Evolutionary conservation across 2,888 invertebrate genomes (phyloP).

Genomic region (Apocheima hispidaria): DNA sequence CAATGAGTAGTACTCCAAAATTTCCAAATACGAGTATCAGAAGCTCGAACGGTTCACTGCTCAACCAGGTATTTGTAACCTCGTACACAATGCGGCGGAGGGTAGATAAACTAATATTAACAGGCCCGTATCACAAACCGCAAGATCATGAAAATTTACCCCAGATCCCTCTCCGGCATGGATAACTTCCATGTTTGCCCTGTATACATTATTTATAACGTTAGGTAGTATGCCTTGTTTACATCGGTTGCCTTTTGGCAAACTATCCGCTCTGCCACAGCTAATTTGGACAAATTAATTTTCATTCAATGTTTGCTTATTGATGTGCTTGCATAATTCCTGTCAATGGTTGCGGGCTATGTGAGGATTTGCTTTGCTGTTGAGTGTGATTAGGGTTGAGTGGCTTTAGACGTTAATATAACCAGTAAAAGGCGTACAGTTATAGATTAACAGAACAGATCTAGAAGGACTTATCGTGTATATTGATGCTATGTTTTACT

Average conservation of each 20-base stretch:
- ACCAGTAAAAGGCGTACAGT: background rate
- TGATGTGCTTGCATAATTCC: conserved; percentile 52
- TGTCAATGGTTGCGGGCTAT: conserved; percentile 43
- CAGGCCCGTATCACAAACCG: conserved; percentile 79
- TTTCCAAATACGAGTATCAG: conserved; percentile 27
- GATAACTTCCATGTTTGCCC: conserved; percentile 80
- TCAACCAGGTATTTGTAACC: conserved; percentile 67
- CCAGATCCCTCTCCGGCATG: conserved; percentile 74
- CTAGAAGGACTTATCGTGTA: background rate
- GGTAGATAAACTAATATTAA: conserved; percentile 83
- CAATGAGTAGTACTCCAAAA: conserved; percentile 25
- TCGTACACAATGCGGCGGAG: conserved; percentile 69
- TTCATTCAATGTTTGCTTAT: conserved; percentile 59
- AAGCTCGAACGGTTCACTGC: conserved; percentile 54
- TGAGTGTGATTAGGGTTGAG: conserved; percentile 36
- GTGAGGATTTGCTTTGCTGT: conserved; percentile 45
- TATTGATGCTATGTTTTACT: background rate
- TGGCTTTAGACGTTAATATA: conserved; percentile 1
- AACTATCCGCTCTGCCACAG: conserved; percentile 63
- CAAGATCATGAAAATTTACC: conserved; percentile 84
- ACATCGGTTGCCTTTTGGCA: conserved; percentile 71
- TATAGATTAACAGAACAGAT: background rate
- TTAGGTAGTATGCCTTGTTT: conserved; percentile 77
- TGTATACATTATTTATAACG: conserved; percentile 82
- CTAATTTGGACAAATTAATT: conserved; percentile 67